A percentile compares a stretch with the other conserved stretches of the same genome.
Conservation (phyloP, 1,140 invertebrate genomes). For the Heliconius nattereri region DNA sequence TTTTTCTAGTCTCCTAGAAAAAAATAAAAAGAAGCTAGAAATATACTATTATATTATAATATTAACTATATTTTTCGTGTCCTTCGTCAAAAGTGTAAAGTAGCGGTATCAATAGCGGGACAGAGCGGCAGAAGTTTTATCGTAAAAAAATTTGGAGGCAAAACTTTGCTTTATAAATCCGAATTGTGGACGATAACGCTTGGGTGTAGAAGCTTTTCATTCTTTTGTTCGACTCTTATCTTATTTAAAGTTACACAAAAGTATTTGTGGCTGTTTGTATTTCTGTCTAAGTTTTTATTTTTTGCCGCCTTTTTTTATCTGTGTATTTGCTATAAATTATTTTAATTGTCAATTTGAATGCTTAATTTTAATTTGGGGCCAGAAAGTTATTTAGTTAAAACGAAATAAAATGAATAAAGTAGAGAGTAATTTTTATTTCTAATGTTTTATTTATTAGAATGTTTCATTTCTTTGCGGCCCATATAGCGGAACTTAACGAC, state of each 20-base stretch:
- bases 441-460: too few relatives aligned
- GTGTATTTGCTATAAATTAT: neutral
- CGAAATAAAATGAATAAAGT: too few relatives aligned
- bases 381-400: neutral
- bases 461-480: too few relatives aligned
- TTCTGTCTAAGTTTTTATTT: constrained; percentile 12
- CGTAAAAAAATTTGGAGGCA: constrained; percentile 34
- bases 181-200: constrained; percentile 36
- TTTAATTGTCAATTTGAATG: constrained; percentile 7
- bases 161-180: constrained; percentile 41
- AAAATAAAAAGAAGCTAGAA: neutral
- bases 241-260: constrained; percentile 38
- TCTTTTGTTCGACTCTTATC: constrained; percentile 38
- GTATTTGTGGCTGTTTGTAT: constrained; percentile 28
- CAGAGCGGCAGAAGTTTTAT: constrained; percentile 37
- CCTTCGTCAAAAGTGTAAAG: constrained; percentile 21
- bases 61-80: neutral
- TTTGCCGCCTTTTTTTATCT: neutral
- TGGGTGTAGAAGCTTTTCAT: constrained; percentile 22
- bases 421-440: too few relatives aligned
- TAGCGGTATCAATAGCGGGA: constrained; percentile 29
- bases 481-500: too few relatives aligned
- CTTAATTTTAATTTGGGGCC: neutral
- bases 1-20: too few relatives aligned
- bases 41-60: neutral